Conservation (phyloP, 2,888 invertebrate species). For the Idaea biselata region DNA sequence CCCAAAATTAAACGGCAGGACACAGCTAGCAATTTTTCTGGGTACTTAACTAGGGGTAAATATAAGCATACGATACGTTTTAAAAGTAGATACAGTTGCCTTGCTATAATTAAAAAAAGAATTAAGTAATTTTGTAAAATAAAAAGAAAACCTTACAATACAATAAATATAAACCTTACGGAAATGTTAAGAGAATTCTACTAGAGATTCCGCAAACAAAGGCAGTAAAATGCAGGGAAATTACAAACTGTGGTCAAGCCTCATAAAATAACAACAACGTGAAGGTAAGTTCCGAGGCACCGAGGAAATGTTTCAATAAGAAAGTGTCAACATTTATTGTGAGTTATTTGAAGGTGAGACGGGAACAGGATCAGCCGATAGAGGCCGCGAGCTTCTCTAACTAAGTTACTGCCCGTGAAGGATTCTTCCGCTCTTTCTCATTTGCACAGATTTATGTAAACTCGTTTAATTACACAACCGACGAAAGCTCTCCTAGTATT, state of each 20-base stretch:
- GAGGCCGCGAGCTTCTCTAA: slow-evolving; percentile 43
- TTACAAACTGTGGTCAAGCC: not conserved
- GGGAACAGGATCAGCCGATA: slow-evolving; percentile 28
- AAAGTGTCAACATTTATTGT: slow-evolving; percentile 32
- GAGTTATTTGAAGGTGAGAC: slow-evolving; percentile 26
- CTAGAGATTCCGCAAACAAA: not conserved
- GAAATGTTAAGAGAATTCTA: not conserved
- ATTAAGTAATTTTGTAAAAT: too few relatives aligned
- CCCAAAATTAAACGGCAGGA: too few relatives aligned
- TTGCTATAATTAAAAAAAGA: too few relatives aligned
- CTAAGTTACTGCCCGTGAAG: slow-evolving; percentile 53
- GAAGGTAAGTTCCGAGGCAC: slow-evolving; percentile 1
- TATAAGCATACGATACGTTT: too few relatives aligned
- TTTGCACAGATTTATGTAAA: slow-evolving; percentile 56
- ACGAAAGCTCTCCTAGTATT: slow-evolving; percentile 35
- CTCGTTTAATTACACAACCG: slow-evolving; percentile 52
- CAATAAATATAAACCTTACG: not conserved
- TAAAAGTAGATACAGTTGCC: too few relatives aligned
- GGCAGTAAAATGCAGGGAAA: not conserved
- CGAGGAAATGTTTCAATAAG: slow-evolving; percentile 27
- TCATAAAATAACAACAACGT: slow-evolving; percentile 3
- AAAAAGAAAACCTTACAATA: not conserved
- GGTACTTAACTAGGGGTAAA: too few relatives aligned
- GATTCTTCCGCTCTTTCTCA: slow-evolving; percentile 47
- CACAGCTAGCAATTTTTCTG: too few relatives aligned